Base-by-base conservation (phyloP, 2,113 vertebrate species). In the Conger conger region DNA sequence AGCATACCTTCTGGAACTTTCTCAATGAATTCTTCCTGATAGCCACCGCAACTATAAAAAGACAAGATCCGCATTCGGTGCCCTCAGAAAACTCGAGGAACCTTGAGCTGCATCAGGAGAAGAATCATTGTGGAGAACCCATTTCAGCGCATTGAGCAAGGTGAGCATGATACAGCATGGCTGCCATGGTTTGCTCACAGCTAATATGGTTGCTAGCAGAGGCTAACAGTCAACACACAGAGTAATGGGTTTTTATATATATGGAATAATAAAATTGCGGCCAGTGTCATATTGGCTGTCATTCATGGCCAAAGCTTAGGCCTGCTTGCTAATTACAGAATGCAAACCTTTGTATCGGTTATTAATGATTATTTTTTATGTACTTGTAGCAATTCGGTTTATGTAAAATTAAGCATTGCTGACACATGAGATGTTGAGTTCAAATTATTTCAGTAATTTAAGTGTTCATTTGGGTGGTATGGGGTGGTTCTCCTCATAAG, bases 1-100 rank as follows among this genome's bases (percentile, higher is more conserved):
- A 33, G 9, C 87, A 79, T 89, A 90, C 89, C 87, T 93, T 96
- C 95, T 94, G 88, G 95, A 95, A 94, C 87, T 63, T 95, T 96
- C 95, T 89, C 80, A 91, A 93, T 88, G 87, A 90, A 86, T 86
- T 84, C 87, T 93, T 95, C 91, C 57, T 94, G 95, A 95, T 94
- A 86, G 42, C 84, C 27, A 16, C 87, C 89, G 89, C 37, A 79
- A 86, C 91, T 95, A 96, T 95, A 95, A 94, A 60, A 57, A 95
- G 94, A 92, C 92, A 90, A 77, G 80, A 27, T n/a, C 27, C 88
- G 88, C 80, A 50, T 17, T 50, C 11, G 35, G 33, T 79, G 88
- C 85, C 82, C 86, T 84, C 91, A 86, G 89, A 84, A 45, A n/a
- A 82, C 77, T 86, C n/a, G 76, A 81, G 88, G 86, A 82, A 45